These are phyloP conservation scores for Phlogophora meticulosa DNA, from an alignment of 2,888 invertebrate species.

Conservation along the genomic window DNA sequence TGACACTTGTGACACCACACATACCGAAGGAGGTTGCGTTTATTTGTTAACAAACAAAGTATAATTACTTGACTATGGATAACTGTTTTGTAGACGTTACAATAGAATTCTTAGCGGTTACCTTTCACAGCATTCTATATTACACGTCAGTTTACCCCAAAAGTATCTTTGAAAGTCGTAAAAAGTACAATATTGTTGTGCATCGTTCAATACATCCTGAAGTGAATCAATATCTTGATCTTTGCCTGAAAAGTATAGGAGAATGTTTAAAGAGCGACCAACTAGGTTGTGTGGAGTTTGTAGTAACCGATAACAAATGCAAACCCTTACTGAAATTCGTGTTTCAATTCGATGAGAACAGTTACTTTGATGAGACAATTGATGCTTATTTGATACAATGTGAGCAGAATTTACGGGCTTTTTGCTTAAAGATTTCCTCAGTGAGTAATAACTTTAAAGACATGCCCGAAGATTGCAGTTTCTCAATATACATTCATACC, in stretches of 20 bases:
- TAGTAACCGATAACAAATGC: constrained; percentile 80
- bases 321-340: constrained; percentile 78
- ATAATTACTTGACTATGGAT: constrained; percentile 79
- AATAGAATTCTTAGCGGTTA: constrained; percentile 93
- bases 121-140: constrained; percentile 92
- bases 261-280: constrained; percentile 88
- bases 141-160: constrained; percentile 92
- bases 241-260: constrained; percentile 88
- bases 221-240: constrained; percentile 92
- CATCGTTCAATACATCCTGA: constrained; percentile 92
- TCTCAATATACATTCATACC: constrained; percentile 92
- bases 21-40: too few species aligned
- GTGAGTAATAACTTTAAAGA: constrained; percentile 85
- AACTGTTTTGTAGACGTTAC: constrained; percentile 90
- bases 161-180: constrained; percentile 91
- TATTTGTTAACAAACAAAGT: too few species aligned
- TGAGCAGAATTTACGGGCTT: constrained; percentile 92
- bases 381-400: constrained; percentile 92
- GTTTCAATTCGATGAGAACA: constrained; percentile 80
- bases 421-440: constrained; percentile 91
- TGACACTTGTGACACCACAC: too few species aligned
- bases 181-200: constrained; percentile 92
- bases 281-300: constrained; percentile 89
- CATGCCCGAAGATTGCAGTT: constrained; percentile 90
- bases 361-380: constrained; percentile 75